These are phyloP conservation scores for Holcopasites calliopsidis DNA, from an alignment of 1,140 invertebrate species.

Conservation along the genomic window DNA sequence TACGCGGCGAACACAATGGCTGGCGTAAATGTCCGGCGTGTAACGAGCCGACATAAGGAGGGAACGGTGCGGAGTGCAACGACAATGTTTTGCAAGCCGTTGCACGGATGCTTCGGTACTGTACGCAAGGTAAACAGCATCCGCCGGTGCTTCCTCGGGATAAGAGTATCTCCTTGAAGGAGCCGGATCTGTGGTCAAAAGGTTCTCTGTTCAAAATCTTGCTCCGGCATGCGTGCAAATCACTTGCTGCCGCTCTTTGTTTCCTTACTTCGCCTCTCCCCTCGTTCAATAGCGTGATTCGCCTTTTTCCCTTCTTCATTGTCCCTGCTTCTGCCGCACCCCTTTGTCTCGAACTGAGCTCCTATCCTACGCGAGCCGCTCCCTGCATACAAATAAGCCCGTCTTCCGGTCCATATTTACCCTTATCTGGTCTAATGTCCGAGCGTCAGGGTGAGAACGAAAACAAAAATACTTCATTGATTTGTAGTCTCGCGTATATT, in stretches of 20 bases:
- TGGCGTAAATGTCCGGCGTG: not conserved
- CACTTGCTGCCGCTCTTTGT: not conserved
- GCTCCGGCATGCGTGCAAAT: not conserved
- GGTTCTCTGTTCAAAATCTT: not conserved
- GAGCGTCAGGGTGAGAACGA: constrained; percentile 5
- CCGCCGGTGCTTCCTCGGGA: constrained; percentile 49
- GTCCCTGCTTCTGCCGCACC: not conserved
- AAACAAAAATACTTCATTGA: too few relatives aligned
- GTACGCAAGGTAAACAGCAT: constrained; percentile 52
- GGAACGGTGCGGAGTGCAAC: constrained; percentile 42
- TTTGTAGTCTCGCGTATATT: too few relatives aligned
- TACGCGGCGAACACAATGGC: constrained; percentile 43
- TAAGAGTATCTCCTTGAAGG: constrained; percentile 58
- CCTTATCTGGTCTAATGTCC: constrained; percentile 45
- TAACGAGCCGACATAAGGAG: constrained; percentile 12
- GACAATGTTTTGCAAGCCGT: constrained; percentile 26
- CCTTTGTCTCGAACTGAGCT: not conserved
- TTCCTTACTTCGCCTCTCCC: not conserved
- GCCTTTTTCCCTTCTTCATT: not conserved
- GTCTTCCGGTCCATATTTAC: constrained; percentile 33
- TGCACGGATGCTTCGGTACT: constrained; percentile 21
- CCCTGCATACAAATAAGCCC: constrained; percentile 21
- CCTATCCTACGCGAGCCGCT: not conserved
- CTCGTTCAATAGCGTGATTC: not conserved
- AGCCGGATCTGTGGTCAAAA: not conserved